Evolutionary conservation across 2,113 vertebrate genomes (phyloP).

Genomic region (Mungos mungo): DNA sequence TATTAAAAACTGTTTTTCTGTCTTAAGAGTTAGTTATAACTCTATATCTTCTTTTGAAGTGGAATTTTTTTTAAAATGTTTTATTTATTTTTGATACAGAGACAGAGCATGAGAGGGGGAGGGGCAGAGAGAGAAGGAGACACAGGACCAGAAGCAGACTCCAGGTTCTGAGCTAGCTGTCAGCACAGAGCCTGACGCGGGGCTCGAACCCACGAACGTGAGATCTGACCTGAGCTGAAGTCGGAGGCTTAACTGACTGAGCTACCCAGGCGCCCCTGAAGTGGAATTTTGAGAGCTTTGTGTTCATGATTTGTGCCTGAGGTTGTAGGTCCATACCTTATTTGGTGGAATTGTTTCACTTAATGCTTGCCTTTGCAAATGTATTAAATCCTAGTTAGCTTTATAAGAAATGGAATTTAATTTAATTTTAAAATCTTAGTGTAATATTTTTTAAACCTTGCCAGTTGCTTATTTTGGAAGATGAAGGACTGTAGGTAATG

Average conservation of each 20-base stretch:
- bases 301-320: not conserved
- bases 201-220: too few relatives aligned
- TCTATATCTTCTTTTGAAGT: constrained; percentile 8
- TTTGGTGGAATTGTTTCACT: not conserved
- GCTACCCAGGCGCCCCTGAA: not conserved
- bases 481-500: not conserved
- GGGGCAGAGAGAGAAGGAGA: too few relatives aligned
- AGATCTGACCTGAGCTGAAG: too few relatives aligned
- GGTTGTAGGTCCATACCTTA: not conserved
- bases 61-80: not conserved
- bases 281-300: not conserved
- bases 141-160: too few relatives aligned
- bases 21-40: not conserved
- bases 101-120: too few relatives aligned
- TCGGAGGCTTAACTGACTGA: too few relatives aligned
- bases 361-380: not conserved
- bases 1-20: constrained; percentile 20
- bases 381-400: constrained; percentile 18
- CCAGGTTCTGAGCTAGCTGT: too few relatives aligned
- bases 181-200: too few relatives aligned
- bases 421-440: not conserved
- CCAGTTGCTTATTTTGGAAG: constrained; percentile 20
- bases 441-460: not conserved
- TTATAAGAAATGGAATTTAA: not conserved
- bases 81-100: too few relatives aligned